phyloP scores from a whole-genome alignment of 37 sponge, comb jelly and placozoan species.

The Haliclona indistincta region DNA sequence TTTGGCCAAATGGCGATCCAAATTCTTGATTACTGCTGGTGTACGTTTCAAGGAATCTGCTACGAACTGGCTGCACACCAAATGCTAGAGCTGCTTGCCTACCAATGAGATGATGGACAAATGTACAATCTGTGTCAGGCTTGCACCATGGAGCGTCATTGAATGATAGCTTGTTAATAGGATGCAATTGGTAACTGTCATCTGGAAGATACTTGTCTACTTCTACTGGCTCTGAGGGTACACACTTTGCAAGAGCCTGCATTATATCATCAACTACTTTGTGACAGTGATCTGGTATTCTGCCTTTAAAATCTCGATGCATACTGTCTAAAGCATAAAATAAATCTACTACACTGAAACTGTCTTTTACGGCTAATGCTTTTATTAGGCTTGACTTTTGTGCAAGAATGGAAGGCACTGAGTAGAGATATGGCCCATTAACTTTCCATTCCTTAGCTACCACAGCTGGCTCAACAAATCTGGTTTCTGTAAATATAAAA shows the following conservation, averaged over 20 bases:
- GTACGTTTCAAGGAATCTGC: slow-evolving; percentile 28
- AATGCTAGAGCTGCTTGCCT: slow-evolving; percentile 14
- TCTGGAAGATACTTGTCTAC: too few relatives aligned
- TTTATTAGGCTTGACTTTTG: too few relatives aligned
- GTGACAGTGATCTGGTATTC: too few relatives aligned
- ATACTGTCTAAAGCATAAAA: too few relatives aligned
- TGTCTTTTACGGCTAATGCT: too few relatives aligned
- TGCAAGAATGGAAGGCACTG: slow-evolving; percentile 19
- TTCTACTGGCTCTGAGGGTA: too few relatives aligned
- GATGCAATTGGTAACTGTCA: neutral
- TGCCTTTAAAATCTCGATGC: too few relatives aligned
- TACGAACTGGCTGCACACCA: slow-evolving; percentile 41
- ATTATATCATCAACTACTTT: too few relatives aligned
- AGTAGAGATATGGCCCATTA: slow-evolving; percentile 53
- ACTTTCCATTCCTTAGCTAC: slow-evolving; percentile 21
- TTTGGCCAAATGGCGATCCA: slow-evolving; percentile 65
- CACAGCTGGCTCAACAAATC: neutral
- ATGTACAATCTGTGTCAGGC: slow-evolving; percentile 11
- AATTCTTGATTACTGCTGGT: neutral
- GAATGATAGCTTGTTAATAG: slow-evolving; percentile 38
- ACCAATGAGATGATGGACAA: slow-evolving; percentile 23
- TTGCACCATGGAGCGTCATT: slow-evolving; percentile 44
- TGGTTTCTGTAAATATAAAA: slow-evolving; percentile 7
- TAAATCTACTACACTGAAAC: too few relatives aligned
- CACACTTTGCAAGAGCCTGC: too few relatives aligned